phyloP scores from a whole-genome alignment of 2,888 invertebrate genomes.

The Trachelus iudaicus region DNA sequence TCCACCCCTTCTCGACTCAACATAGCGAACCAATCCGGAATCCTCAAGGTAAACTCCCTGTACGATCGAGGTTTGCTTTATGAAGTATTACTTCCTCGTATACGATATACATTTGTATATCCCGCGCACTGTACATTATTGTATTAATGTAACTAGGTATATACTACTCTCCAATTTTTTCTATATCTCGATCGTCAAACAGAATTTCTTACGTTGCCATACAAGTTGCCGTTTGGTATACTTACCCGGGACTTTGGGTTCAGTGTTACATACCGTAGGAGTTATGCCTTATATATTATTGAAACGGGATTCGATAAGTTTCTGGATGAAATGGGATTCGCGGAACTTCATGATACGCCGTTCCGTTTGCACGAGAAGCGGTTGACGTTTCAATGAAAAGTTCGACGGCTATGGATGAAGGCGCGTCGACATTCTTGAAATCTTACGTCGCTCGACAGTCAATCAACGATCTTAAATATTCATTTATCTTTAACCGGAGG shows the following conservation, averaged over 20 bases:
- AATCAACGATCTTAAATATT: not conserved
- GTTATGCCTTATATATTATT: not conserved
- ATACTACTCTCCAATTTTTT: not conserved
- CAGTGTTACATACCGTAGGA: not conserved
- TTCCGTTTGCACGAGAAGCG: not conserved
- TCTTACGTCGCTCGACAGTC: not conserved
- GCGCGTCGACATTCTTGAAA: not conserved
- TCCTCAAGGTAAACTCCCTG: conserved; percentile 44
- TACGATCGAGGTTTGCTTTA: conserved; percentile 28
- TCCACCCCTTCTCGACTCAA: conserved; percentile 57
- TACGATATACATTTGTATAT: not conserved
- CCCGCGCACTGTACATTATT: not conserved
- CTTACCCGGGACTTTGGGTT: not conserved
- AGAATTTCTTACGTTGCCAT: not conserved
- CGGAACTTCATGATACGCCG: not conserved
- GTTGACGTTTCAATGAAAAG: not conserved
- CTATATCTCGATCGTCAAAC: not conserved
- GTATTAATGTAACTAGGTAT: not conserved
- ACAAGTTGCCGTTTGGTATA: not conserved
- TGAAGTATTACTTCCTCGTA: conserved; percentile 34
- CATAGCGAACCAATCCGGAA: conserved; percentile 46
- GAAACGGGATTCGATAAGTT: not conserved
- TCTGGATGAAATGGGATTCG: not conserved
- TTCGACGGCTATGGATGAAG: not conserved
- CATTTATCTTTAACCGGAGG: too few relatives aligned